Conservation (phyloP, 2,797 vertebrate genomes). For the Propithecus deckenii region DNA sequence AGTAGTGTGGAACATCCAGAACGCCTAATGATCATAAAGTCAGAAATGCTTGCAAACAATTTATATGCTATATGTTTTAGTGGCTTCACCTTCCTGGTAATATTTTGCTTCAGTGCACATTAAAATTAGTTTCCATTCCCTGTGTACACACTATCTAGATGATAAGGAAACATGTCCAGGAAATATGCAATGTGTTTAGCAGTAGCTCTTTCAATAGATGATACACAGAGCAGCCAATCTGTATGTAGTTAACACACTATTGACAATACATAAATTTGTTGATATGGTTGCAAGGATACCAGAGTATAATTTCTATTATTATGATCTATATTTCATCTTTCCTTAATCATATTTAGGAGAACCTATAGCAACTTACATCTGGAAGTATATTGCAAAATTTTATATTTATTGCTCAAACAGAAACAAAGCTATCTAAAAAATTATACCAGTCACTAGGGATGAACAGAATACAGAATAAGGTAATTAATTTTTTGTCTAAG, state of each 20-base stretch:
- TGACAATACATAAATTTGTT: neutral
- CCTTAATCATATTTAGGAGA: neutral
- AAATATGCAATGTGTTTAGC: neutral
- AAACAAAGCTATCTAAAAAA: neutral
- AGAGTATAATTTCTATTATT: neutral
- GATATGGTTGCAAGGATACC: neutral
- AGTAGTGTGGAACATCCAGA: conserved; percentile 44
- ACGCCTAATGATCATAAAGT: conserved; percentile 55
- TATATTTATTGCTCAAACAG: neutral
- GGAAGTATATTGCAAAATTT: conserved; percentile 20
- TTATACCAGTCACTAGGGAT: neutral
- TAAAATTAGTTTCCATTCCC: conserved; percentile 72
- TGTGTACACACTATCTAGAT: conserved; percentile 28
- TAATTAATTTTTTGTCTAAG: neutral
- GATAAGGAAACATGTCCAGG: neutral
- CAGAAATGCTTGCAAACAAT: conserved; percentile 42
- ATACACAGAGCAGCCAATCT: neutral
- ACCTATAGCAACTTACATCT: neutral
- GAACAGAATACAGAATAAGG: neutral
- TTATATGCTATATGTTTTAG: conserved; percentile 47
- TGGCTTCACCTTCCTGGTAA: conserved; percentile 52
- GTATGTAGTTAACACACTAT: neutral
- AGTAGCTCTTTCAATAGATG: neutral
- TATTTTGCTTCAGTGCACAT: conserved; percentile 70
- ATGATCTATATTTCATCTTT: neutral